Base-by-base conservation (phyloP, 1,140 invertebrate species). In the Atopsyche davidsoni region DNA sequence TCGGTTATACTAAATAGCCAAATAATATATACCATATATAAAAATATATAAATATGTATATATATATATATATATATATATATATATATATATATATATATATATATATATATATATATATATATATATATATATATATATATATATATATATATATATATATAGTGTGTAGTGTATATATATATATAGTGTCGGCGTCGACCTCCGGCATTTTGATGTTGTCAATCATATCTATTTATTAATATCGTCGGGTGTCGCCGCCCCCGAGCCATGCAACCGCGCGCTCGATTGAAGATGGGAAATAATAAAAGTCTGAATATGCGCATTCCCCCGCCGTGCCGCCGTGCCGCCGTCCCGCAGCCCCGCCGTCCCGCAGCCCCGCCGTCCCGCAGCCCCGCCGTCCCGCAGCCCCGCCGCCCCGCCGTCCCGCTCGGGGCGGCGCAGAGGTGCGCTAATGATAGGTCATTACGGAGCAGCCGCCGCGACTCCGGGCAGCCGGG, bases 401-500 rank as follows among this genome's bases (percentile, higher is more conserved):
- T 10, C 34, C 32, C 34, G 18, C 16, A 13, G 23, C 39, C 21
- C 40, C 36, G 28, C 39, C 4, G 45, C 13, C 31, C 36, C 41
- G 19, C 16, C 38, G n/a, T 28, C 16, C 42, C 44, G 14, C 21
- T 14, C 4, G 17, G 23, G 14, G 24, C 45, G 17, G 41, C 51
- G 39, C 31, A 16, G 51, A 58, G 56, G 51, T 58, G 56, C 51
- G 51, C 56, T 58, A 58, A 58, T 58, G 56, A 58, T 51, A 51
- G 56, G 56, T 58, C 53, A 58, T 58, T 58, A 58, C 56, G 51
- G 40, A n/a, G n/a, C n/a, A n/a, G 18, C 51, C 40, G 56, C 44
- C 46, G 46, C 51, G 51, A 58, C 54, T 58, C 53, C 54, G 51
- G 38, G 43, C 56, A 51, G 51, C 51, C 51, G 54, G 51, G 51